A percentile compares a stretch with the other conserved stretches of the same genome.
phyloP scores from a whole-genome alignment of 2,888 invertebrate species.

The Drymonia ruficornis region DNA sequence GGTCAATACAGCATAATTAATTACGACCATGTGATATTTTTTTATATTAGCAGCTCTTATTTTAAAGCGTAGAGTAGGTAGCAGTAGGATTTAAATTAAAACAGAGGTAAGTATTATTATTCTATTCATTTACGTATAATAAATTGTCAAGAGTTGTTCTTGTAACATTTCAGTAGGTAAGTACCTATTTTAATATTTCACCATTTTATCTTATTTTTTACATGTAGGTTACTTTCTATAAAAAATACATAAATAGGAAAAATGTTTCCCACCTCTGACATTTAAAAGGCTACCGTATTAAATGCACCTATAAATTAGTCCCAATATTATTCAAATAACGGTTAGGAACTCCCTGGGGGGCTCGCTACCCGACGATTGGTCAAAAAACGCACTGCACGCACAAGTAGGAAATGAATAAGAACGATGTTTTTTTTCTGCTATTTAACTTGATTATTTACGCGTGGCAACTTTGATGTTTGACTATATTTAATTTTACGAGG shows the following conservation, averaged over 20 bases:
- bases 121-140: no score
- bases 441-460: conserved; percentile 66
- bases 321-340: conserved; percentile 4
- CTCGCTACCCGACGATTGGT: conserved; percentile 23
- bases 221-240: no score
- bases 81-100: no score
- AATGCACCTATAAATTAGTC: conserved; percentile 1
- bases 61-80: no score
- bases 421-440: conserved; percentile 43
- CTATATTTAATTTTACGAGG: conserved; percentile 8
- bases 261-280: neutral
- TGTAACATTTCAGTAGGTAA: no score
- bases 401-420: conserved; percentile 40
- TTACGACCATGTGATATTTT: no score
- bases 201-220: no score
- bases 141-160: no score
- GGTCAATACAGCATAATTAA: neutral
- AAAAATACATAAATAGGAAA: neutral
- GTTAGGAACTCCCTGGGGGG: conserved; percentile 30
- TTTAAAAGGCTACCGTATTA: neutral
- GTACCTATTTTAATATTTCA: no score
- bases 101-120: no score
- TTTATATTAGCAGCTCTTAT: no score
- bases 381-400: conserved; percentile 32
- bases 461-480: conserved; percentile 39